A percentile compares a stretch with the other conserved stretches of the same genome.
These are phyloP conservation scores for Periophthalmus magnuspinnatus DNA, from an alignment of 2,797 vertebrate species.

Conservation along the genomic window DNA sequence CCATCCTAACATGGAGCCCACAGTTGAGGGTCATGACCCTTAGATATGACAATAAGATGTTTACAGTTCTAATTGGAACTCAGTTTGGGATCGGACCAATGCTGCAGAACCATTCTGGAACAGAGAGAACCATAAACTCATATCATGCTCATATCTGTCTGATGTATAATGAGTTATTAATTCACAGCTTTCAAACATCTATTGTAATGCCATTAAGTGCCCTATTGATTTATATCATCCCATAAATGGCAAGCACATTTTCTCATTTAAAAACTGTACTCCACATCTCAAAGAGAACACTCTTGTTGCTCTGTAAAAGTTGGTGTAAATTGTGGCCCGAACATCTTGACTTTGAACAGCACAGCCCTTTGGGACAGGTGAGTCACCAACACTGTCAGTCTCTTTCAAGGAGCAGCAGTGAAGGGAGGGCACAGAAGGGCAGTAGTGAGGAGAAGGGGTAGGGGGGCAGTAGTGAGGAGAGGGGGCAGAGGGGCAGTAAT, in stretches of 20 bases:
- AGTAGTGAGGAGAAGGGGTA: no score
- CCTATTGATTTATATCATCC: background rate
- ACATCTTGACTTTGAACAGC: conserved; percentile 8
- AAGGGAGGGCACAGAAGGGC: conserved; percentile 31
- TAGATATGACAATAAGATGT: background rate
- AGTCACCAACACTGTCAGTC: conserved; percentile 65
- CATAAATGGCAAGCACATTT: conserved; percentile 6
- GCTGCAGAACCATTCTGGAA: background rate
- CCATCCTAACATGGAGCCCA: background rate
- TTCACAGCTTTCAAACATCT: background rate
- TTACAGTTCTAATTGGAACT: background rate
- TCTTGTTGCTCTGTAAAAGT: background rate
- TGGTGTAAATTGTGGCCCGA: background rate
- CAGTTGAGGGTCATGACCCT: background rate
- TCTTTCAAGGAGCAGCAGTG: conserved; percentile 45
- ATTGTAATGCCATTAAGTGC: conserved; percentile 3
- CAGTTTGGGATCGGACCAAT: no score
- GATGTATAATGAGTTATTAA: background rate
- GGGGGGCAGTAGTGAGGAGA: no score
- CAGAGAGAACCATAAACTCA: background rate
- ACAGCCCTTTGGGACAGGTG: conserved; percentile 50
- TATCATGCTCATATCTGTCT: background rate
- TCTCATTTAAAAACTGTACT: conserved; percentile 12
- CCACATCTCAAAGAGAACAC: background rate
- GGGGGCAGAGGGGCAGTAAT: no score